Conservation (phyloP, 2,797 vertebrate genomes). For the Emydoidea blandingii region DNA sequence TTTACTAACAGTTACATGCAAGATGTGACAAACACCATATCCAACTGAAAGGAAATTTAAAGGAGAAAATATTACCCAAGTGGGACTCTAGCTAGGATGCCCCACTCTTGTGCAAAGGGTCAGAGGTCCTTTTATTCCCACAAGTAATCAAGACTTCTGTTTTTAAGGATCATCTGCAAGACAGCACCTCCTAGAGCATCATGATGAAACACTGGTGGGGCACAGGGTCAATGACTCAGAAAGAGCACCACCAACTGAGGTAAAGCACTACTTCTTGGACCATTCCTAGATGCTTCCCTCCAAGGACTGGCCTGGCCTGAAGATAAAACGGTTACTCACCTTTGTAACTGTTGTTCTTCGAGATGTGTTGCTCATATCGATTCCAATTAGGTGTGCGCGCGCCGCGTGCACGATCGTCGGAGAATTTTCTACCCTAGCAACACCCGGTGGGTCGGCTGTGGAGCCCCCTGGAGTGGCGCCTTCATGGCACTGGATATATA, state of each 20-base stretch:
- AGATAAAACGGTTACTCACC: no score
- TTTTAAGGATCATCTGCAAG: slow-evolving; percentile 60
- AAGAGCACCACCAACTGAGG: background rate
- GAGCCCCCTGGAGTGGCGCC: no score
- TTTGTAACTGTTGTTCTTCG: no score
- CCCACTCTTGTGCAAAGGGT: slow-evolving; percentile 36
- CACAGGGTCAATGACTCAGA: background rate
- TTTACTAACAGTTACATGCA: slow-evolving; percentile 45
- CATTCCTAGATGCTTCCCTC: background rate
- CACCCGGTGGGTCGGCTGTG: no score
- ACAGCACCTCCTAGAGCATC: background rate
- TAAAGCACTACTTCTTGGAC: background rate
- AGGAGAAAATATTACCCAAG: slow-evolving; percentile 58
- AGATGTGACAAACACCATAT: slow-evolving; percentile 20
- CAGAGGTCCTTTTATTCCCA: background rate
- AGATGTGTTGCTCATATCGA: no score
- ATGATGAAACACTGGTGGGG: background rate
- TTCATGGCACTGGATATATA: no score
- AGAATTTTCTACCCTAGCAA: no score
- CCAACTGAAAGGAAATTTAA: slow-evolving; percentile 67
- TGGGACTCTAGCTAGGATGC: slow-evolving; percentile 51
- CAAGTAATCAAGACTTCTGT: slow-evolving; percentile 60
- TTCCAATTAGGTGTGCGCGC: no score
- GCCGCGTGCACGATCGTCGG: no score
- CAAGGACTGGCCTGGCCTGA: background rate